Evolutionary conservation across 2,888 invertebrate species (phyloP).

Genomic region (Aphodius granarius): DNA sequence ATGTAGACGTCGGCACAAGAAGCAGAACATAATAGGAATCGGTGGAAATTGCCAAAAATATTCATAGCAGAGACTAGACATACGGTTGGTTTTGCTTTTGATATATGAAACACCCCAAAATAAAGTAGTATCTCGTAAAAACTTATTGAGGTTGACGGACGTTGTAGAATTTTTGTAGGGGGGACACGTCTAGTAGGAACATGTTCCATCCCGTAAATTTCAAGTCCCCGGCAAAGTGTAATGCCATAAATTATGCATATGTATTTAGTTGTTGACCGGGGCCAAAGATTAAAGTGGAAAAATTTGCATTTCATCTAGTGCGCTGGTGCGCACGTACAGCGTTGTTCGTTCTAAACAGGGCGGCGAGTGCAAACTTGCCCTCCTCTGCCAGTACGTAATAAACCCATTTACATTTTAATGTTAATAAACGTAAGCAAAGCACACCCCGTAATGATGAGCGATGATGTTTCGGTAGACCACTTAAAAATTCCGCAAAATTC

Average conservation of each 20-base stretch:
- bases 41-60: no score
- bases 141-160: neutral
- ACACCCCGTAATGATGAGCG: neutral
- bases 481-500: neutral
- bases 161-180: neutral
- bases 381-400: slow-evolving; percentile 10
- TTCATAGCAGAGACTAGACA: no score
- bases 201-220: neutral
- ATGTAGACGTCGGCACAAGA: no score
- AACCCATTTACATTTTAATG: slow-evolving; percentile 13
- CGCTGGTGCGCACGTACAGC: neutral
- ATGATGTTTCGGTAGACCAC: neutral
- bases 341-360: slow-evolving; percentile 10
- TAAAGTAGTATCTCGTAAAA: no score
- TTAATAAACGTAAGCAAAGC: neutral
- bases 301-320: slow-evolving; percentile 11
- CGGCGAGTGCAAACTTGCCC: slow-evolving; percentile 12
- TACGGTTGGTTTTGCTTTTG: no score
- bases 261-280: slow-evolving; percentile 1
- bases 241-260: neutral
- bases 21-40: no score
- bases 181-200: neutral
- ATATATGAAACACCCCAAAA: no score
- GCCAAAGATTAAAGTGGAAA: slow-evolving; percentile 1
- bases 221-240: neutral